A percentile compares a stretch with the other conserved stretches of the same genome.
Conservation (phyloP, 2,113 vertebrate genomes). For the Crotalus horridus region DNA sequence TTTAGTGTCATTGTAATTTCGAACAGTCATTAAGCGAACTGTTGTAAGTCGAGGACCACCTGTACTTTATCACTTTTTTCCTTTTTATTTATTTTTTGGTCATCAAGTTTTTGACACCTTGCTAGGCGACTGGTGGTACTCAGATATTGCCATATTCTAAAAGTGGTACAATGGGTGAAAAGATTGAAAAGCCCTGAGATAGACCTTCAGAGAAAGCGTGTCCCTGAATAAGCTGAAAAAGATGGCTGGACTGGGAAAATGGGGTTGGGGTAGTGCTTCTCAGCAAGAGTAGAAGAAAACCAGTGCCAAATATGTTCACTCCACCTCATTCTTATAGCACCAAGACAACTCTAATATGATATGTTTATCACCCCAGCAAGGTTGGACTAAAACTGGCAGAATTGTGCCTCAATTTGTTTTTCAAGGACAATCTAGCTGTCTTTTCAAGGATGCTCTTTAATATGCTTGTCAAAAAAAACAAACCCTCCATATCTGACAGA, state of each 20-base stretch:
- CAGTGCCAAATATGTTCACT: constrained; percentile 33
- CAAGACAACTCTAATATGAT: constrained; percentile 30
- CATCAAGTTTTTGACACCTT: too few relatives aligned
- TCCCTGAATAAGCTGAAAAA: neutral
- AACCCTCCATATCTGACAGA: neutral
- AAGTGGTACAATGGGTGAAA: too few relatives aligned
- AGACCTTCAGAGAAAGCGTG: neutral
- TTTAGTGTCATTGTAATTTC: too few relatives aligned
- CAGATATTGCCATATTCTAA: too few relatives aligned
- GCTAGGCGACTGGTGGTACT: too few relatives aligned
- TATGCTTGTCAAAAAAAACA: neutral
- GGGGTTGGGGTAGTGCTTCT: neutral
- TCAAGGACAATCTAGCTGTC: constrained; percentile 7
- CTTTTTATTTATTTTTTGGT: too few relatives aligned
- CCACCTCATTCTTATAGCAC: neutral
- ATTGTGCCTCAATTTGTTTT: constrained; percentile 9
- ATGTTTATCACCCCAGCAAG: constrained; percentile 36
- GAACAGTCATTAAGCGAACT: too few relatives aligned
- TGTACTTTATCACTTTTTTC: too few relatives aligned
- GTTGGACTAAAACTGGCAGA: constrained; percentile 41
- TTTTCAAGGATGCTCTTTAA: constrained; percentile 35
- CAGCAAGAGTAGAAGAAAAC: neutral
- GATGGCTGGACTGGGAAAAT: neutral
- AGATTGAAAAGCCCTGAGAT: neutral
- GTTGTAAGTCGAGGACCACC: too few relatives aligned